Evolutionary conservation across 2,113 vertebrate species (phyloP).

Genomic region (Chamaetylas fuelleborni): DNA sequence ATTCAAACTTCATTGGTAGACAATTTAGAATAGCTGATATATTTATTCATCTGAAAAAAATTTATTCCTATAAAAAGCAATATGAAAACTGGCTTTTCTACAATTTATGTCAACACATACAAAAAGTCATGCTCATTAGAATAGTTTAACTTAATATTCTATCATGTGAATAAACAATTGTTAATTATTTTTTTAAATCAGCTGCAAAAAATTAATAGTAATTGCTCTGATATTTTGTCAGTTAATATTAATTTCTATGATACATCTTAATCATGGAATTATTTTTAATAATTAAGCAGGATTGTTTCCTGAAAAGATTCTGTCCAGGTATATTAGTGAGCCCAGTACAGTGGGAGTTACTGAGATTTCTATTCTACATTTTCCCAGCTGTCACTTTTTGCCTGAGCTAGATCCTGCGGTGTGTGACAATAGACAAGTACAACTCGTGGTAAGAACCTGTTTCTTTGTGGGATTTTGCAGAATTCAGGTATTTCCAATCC

Average conservation of each 20-base stretch:
- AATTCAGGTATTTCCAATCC: not conserved
- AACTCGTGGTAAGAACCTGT: conserved; percentile 85
- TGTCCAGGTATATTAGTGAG: not conserved
- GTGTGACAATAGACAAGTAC: conserved; percentile 82
- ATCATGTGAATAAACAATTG: not conserved
- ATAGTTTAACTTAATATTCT: not conserved
- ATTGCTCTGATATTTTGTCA: not conserved
- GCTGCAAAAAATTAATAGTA: not conserved
- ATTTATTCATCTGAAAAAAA: not conserved
- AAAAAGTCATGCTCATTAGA: not conserved
- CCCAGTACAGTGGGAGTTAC: not conserved
- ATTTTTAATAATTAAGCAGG: not conserved
- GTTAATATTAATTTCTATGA: not conserved
- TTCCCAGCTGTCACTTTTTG: conserved; percentile 79
- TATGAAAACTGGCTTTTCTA: not conserved
- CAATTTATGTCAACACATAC: not conserved
- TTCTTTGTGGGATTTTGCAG: conserved; percentile 11
- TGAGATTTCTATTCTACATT: not conserved
- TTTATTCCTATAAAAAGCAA: not conserved
- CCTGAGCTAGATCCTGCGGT: conserved; percentile 82
- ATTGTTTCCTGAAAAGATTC: not conserved
- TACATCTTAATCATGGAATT: not conserved
- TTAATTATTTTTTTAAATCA: not conserved
- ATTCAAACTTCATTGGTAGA: not conserved
- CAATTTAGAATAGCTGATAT: not conserved